Percentiles rank a stretch among this genome's conserved stretches.
Evolutionary conservation across 1,140 invertebrate species (phyloP).

Genomic region (Trichonephila inaurata): DNA sequence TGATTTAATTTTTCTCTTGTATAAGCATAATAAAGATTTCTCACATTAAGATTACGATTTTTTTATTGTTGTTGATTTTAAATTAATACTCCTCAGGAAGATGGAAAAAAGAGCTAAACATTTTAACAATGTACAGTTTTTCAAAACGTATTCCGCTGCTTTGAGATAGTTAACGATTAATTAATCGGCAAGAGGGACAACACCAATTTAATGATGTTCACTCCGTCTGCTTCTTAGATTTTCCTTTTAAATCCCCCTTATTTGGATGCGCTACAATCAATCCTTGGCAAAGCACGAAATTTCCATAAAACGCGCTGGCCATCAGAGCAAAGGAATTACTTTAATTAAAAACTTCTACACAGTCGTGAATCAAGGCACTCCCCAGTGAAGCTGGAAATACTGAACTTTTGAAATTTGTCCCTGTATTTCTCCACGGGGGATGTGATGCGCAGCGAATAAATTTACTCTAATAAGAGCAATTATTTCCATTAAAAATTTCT

Average conservation of each 20-base stretch:
- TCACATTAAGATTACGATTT: too few relatives aligned
- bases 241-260: not conserved
- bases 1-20: too few relatives aligned
- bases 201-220: not conserved
- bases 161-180: too few relatives aligned
- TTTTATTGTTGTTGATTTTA: too few relatives aligned
- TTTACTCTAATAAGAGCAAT: slow-evolving; percentile 49
- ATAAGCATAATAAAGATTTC: too few relatives aligned
- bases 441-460: not conserved
- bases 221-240: not conserved
- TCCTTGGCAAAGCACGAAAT: slow-evolving; percentile 31
- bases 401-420: slow-evolving; percentile 54
- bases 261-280: not conserved
- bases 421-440: not conserved
- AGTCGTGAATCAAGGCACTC: slow-evolving; percentile 44
- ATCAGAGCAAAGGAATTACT: slow-evolving; percentile 64
- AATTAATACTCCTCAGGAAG: too few relatives aligned
- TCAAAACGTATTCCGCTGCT: too few relatives aligned
- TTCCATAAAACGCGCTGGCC: slow-evolving; percentile 56
- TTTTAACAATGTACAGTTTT: too few relatives aligned
- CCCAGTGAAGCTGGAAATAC: not conserved
- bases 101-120: too few relatives aligned
- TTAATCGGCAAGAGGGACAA: too few relatives aligned
- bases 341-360: slow-evolving; percentile 66
- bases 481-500: slow-evolving; percentile 56